A percentile compares a stretch with the other conserved stretches of the same genome.
Evolutionary conservation across 2,888 invertebrate species (phyloP).

Genomic region (Tipula helvola): DNA sequence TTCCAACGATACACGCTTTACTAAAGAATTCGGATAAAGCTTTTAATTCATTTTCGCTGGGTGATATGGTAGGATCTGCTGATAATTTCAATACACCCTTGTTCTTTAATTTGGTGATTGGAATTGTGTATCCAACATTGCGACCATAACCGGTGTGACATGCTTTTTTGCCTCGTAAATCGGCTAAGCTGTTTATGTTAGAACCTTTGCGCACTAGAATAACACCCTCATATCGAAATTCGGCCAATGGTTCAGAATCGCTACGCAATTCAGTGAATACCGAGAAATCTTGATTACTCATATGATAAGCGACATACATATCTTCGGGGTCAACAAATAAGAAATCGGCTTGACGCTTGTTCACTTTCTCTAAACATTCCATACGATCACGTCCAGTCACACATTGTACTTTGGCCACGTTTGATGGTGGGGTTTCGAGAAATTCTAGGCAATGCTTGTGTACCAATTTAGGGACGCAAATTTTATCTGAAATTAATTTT

Average conservation of each 20-base stretch:
- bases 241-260: conserved; percentile 59
- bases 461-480: conserved; percentile 59
- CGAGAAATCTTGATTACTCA: conserved; percentile 59
- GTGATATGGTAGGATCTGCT: conserved; percentile 29
- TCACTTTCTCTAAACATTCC: conserved; percentile 64
- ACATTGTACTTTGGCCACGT: conserved; percentile 44
- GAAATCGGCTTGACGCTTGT: conserved; percentile 66
- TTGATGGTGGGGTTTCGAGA: conserved; percentile 49
- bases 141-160: conserved; percentile 81
- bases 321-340: conserved; percentile 77
- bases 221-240: conserved; percentile 70
- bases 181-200: conserved; percentile 51
- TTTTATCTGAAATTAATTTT: conserved; percentile 42
- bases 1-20: conserved; percentile 78
- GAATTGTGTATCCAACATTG: conserved; percentile 80
- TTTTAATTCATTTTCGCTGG: conserved; percentile 65
- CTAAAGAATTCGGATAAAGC: conserved; percentile 68
- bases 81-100: conserved; percentile 37
- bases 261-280: conserved; percentile 66
- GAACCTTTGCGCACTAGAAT: conserved; percentile 66
- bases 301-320: conserved; percentile 68
- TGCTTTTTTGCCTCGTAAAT: conserved; percentile 62
- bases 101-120: conserved; percentile 63
- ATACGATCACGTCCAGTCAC: conserved; percentile 60
- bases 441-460: conserved; percentile 47